Evolutionary conservation across 2,113 vertebrate genomes (phyloP).

Genomic region (Poicephalus meyeri): DNA sequence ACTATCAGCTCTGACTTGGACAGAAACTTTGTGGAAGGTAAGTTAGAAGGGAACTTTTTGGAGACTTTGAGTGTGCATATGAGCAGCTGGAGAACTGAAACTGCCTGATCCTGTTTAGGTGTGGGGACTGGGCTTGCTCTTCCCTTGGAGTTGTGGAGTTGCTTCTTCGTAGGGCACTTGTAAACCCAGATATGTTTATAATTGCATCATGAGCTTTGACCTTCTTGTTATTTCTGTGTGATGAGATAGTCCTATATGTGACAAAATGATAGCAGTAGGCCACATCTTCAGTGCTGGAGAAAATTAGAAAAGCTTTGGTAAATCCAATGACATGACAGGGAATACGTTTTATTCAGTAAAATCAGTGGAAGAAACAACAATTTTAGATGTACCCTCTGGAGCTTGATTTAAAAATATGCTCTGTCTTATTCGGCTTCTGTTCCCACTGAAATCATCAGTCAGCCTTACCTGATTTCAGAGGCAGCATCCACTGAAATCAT

Average conservation of each 20-base stretch:
- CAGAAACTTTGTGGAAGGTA: background rate
- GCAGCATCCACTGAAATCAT: background rate
- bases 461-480: background rate
- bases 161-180: background rate
- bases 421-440: background rate
- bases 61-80: background rate
- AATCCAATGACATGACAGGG: background rate
- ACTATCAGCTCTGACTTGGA: background rate
- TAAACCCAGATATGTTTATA: background rate
- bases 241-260: background rate
- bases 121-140: background rate
- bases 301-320: background rate
- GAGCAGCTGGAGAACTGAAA: background rate
- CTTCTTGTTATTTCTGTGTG: background rate
- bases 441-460: background rate
- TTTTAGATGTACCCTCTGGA: no score
- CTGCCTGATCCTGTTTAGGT: background rate
- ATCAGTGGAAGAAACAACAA: background rate
- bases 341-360: background rate
- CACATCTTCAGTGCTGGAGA: background rate
- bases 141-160: background rate
- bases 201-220: background rate
- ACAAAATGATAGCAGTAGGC: background rate
- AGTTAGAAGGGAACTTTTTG: background rate
- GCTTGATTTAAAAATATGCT: background rate